Base-by-base conservation (phyloP, 2,113 vertebrate species). In the Phrynocephalus versicolor region DNA sequence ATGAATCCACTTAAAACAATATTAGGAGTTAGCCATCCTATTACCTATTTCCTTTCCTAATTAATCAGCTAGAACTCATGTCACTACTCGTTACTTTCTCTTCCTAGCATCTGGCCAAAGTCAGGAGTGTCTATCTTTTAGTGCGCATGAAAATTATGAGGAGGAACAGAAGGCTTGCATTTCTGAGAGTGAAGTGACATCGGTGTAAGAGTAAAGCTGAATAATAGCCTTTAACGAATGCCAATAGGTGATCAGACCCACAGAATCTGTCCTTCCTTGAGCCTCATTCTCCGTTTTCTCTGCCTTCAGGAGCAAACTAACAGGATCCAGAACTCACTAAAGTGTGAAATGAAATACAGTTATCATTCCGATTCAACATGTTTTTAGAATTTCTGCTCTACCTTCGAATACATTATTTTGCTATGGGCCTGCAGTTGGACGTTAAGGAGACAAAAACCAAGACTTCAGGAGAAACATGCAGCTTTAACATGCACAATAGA, bases 1-100 rank as follows among this genome's bases (percentile, higher is more conserved):
- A 93, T 88, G 84, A 94, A 90, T 89, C 87, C 92, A 88, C 89
- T 90, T 92, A 89, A 95, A 94, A 91, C 89, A 94, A 92, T 92
- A 91, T 92, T 81, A 76, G 72, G 30, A 0, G 0, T 87, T 0
- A 12, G 58, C 58, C 79, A 83, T 90, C 89, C 89, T 79, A 72
- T 90, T 92, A 89, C 64, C 89, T 86, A 51, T 83, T 79, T 88
- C 62, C 51, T 45, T 89, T 91, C 87, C 84, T 91, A 89, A 87
- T 85, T 88, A 87, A 88, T 89, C 88, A 72, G 27, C 27, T 33
- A 23, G 62, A 67, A 90, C 88, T 80, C 79, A 88, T 79, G 77
- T 88, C 88, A 90, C 67, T 87, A 84, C 80, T 77, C 84, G 45
- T 77, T 33, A 45, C 83, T 87, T 41, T 89, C 71, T 67, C 23